phyloP scores from a whole-genome alignment of 2,797 vertebrate genomes.

The Microchirus variegatus region DNA sequence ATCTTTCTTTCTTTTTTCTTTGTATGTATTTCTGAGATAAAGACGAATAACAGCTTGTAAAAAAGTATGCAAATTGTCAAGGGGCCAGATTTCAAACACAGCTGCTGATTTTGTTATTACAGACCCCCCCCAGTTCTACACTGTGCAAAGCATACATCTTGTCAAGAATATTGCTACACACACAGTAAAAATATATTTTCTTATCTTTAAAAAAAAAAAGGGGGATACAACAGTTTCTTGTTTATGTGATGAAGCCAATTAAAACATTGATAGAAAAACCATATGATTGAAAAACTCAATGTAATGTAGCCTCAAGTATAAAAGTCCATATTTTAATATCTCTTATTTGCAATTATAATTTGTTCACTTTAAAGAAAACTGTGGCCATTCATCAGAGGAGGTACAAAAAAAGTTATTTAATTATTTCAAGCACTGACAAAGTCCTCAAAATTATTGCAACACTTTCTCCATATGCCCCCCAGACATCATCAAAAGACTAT shows the following conservation, averaged over 20 bases:
- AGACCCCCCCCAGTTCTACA: conserved; percentile 24
- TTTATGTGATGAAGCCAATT: conserved; percentile 9
- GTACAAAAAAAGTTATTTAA: conserved; percentile 35
- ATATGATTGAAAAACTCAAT: neutral
- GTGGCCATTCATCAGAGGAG: conserved; percentile 23
- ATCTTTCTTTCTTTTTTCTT: conserved; percentile 16
- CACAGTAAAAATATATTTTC: conserved; percentile 26
- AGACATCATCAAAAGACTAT: conserved; percentile 76
- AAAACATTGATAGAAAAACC: neutral
- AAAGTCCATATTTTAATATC: conserved; percentile 7
- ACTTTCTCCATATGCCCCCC: conserved; percentile 77
- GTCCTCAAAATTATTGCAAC: conserved; percentile 62
- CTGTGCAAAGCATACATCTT: conserved; percentile 26
- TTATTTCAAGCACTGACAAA: conserved; percentile 57
- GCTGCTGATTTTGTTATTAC: conserved; percentile 53
- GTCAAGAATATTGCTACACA: conserved; percentile 6
- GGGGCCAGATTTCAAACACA: conserved; percentile 54
- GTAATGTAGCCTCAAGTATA: conserved; percentile 5
- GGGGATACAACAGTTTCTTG: conserved; percentile 19
- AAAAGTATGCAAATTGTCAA: conserved; percentile 55
- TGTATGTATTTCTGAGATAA: conserved; percentile 31
- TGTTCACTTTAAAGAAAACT: conserved; percentile 23
- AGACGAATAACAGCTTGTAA: conserved; percentile 48
- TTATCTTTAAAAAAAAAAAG: conserved; percentile 30
- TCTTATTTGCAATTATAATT: neutral